Percentiles rank a stretch among this genome's conserved stretches.
phyloP scores from a whole-genome alignment of 1,140 invertebrate genomes.

The Panulirus ornatus region DNA sequence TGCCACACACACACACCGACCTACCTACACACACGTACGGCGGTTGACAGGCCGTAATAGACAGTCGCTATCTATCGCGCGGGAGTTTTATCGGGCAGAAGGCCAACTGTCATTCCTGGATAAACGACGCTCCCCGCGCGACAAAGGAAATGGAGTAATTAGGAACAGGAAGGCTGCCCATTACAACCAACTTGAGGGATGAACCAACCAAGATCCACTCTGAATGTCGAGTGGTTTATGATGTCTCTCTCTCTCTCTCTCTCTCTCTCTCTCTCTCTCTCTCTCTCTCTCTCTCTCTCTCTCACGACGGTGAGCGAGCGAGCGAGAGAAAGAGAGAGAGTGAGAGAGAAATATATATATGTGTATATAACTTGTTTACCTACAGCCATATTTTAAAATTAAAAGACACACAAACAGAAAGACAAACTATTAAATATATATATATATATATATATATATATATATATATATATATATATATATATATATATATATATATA shows the following conservation, averaged over 20 bases:
- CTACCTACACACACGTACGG: no score
- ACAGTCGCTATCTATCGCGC: slow-evolving; percentile 33
- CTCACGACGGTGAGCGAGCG: no score
- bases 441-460: neutral
- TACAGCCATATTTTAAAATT: neutral
- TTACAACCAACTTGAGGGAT: slow-evolving; percentile 40
- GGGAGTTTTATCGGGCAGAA: slow-evolving; percentile 48
- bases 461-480: neutral
- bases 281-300: slow-evolving; percentile 11
- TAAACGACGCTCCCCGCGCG: slow-evolving; percentile 18
- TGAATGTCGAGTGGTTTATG: neutral
- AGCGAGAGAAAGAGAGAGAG: no score
- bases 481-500: neutral
- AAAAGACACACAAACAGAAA: neutral
- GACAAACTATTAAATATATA: neutral
- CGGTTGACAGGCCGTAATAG: slow-evolving; percentile 25
- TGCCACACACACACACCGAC: no score
- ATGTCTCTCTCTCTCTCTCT: slow-evolving; percentile 9
- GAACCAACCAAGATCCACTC: neutral
- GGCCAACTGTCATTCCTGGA: slow-evolving; percentile 43
- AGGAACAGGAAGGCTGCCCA: slow-evolving; percentile 33
- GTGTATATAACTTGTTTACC: neutral
- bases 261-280: neutral
- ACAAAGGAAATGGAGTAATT: slow-evolving; percentile 60
- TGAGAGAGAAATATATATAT: no score